These are phyloP conservation scores for Drosophila neonasuta DNA, from an alignment of 2,888 invertebrate genomes.

Conservation along the genomic window DNA sequence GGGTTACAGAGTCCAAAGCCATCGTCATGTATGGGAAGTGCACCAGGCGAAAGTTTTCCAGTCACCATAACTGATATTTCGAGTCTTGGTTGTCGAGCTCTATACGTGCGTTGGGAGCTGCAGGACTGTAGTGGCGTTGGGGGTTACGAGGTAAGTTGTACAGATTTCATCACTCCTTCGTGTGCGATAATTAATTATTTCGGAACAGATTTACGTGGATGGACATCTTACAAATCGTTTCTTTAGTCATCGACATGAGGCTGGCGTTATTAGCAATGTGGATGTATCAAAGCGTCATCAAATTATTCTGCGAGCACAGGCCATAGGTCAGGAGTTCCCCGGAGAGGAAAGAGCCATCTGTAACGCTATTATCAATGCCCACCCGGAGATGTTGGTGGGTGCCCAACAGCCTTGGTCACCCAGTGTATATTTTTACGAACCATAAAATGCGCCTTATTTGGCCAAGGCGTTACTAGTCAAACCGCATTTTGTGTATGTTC, in stretches of 20 bases:
- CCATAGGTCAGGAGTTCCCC: slow-evolving; percentile 59
- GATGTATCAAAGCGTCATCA: slow-evolving; percentile 74
- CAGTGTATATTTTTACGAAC: slow-evolving; percentile 75
- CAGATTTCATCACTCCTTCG: neutral
- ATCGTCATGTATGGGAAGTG: slow-evolving; percentile 26
- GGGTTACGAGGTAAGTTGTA: slow-evolving; percentile 78
- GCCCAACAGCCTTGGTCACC: slow-evolving; percentile 68
- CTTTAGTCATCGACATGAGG: slow-evolving; percentile 72
- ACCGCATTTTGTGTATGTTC: slow-evolving; percentile 23
- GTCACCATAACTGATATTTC: slow-evolving; percentile 74
- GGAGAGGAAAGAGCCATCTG: slow-evolving; percentile 18
- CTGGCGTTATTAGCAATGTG: slow-evolving; percentile 78
- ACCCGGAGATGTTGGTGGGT: slow-evolving; percentile 56
- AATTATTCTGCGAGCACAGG: slow-evolving; percentile 76
- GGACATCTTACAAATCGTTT: slow-evolving; percentile 79
- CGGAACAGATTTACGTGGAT: slow-evolving; percentile 78
- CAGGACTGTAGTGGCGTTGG: slow-evolving; percentile 73
- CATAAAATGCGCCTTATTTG: slow-evolving; percentile 35
- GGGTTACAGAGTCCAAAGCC: slow-evolving; percentile 25
- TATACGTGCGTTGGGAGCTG: slow-evolving; percentile 78
- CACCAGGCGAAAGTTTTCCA: slow-evolving; percentile 69
- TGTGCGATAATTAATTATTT: neutral
- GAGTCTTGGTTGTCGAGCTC: slow-evolving; percentile 72
- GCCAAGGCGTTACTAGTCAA: slow-evolving; percentile 42
- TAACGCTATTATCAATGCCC: slow-evolving; percentile 27